phyloP scores from a whole-genome alignment of 2,888 invertebrate genomes.

The Heterodera filipjevi region DNA sequence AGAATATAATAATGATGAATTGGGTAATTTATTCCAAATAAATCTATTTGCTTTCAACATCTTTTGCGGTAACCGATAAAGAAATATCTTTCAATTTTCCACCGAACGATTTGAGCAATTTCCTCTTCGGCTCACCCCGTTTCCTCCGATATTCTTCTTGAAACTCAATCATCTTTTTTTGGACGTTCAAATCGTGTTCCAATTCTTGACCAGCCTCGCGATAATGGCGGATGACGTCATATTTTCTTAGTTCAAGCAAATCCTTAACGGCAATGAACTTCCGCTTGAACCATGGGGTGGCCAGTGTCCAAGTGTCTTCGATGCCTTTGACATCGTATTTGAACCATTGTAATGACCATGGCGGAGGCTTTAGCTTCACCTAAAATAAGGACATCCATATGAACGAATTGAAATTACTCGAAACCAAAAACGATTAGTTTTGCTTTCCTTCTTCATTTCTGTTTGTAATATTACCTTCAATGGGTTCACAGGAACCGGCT shows the following conservation, averaged over 20 bases:
- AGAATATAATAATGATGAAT: neutral
- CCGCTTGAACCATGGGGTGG: slow-evolving; percentile 60
- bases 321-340: slow-evolving; percentile 55
- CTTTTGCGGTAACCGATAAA: slow-evolving; percentile 8
- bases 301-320: slow-evolving; percentile 56
- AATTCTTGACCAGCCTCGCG: slow-evolving; percentile 49
- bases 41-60: neutral
- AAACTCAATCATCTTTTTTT: slow-evolving; percentile 46
- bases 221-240: slow-evolving; percentile 58
- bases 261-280: slow-evolving; percentile 57
- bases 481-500: slow-evolving; percentile 78
- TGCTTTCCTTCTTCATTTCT: no score
- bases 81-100: slow-evolving; percentile 13
- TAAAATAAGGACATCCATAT: slow-evolving; percentile 49
- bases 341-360: slow-evolving; percentile 87
- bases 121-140: slow-evolving; percentile 1
- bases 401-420: no score
- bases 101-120: neutral
- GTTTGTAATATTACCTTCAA: slow-evolving; percentile 66
- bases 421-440: neutral
- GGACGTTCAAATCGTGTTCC: slow-evolving; percentile 53
- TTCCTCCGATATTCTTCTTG: slow-evolving; percentile 35
- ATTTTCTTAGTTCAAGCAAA: slow-evolving; percentile 57
- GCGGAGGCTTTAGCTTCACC: slow-evolving; percentile 72
- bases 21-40: neutral